Evolutionary conservation across 2,113 vertebrate species (phyloP).

Genomic region (Typhlomys cinereus): DNA sequence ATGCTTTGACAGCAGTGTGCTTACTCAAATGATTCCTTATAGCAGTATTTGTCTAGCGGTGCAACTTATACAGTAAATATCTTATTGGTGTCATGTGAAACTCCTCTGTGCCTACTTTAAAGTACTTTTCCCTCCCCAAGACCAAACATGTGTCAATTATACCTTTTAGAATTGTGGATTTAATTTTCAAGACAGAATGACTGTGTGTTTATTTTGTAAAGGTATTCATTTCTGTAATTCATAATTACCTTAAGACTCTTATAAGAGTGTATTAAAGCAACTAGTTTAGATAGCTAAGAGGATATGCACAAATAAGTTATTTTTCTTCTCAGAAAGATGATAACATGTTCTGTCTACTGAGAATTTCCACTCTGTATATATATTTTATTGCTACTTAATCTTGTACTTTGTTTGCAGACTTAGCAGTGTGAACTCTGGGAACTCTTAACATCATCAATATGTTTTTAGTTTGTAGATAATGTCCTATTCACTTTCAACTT

Average conservation of each 20-base stretch:
- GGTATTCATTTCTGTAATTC: slow-evolving; percentile 47
- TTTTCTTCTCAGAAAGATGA: slow-evolving; percentile 50
- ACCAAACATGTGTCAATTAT: slow-evolving; percentile 80
- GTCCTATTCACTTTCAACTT: slow-evolving; percentile 29
- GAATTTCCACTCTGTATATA: slow-evolving; percentile 43
- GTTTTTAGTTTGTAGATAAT: slow-evolving; percentile 34
- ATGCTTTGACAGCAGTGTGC: slow-evolving; percentile 79
- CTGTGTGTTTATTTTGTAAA: slow-evolving; percentile 67
- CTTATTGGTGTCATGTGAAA: slow-evolving; percentile 80
- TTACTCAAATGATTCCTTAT: slow-evolving; percentile 80
- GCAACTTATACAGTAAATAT: slow-evolving; percentile 79
- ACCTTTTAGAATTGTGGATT: slow-evolving; percentile 75
- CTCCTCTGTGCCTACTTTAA: slow-evolving; percentile 80
- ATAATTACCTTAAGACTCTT: slow-evolving; percentile 62
- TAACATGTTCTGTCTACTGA: slow-evolving; percentile 41
- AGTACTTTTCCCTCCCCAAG: slow-evolving; percentile 77
- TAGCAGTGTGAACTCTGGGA: slow-evolving; percentile 18
- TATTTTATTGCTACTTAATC: slow-evolving; percentile 32
- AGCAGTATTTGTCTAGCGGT: slow-evolving; percentile 81
- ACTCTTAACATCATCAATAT: slow-evolving; percentile 17
- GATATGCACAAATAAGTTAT: slow-evolving; percentile 48
- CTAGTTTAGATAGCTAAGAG: slow-evolving; percentile 65
- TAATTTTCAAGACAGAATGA: slow-evolving; percentile 73
- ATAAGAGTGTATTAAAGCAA: slow-evolving; percentile 50
- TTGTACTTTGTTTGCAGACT: slow-evolving; percentile 54